Percentiles rank a stretch among this genome's conserved stretches.
phyloP scores from a whole-genome alignment of 92 coral and sea anemone genomes.

The Zoanthus gigantus region DNA sequence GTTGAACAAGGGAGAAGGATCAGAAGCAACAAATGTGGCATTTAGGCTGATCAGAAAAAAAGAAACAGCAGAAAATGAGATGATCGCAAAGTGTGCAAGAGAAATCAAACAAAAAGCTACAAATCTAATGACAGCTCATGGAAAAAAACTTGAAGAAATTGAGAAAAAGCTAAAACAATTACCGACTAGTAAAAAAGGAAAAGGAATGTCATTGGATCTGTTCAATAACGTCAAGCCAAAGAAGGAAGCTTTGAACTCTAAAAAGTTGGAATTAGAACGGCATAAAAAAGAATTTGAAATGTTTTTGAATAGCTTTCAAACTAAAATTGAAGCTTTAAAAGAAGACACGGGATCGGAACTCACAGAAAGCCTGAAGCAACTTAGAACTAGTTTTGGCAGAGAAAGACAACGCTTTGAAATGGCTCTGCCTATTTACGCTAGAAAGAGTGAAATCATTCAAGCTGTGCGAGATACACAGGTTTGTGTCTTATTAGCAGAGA shows the following conservation, averaged over 20 bases:
- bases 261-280: slow-evolving; percentile 61
- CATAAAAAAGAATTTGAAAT: slow-evolving; percentile 62
- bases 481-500: slow-evolving; percentile 86
- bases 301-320: slow-evolving; percentile 43
- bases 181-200: slow-evolving; percentile 30
- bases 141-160: slow-evolving; percentile 26
- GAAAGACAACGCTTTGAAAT: slow-evolving; percentile 71
- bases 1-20: not conserved
- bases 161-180: slow-evolving; percentile 4
- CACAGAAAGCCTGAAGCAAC: slow-evolving; percentile 26
- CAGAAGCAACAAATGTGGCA: slow-evolving; percentile 16
- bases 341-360: slow-evolving; percentile 12
- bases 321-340: slow-evolving; percentile 32
- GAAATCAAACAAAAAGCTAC: slow-evolving; percentile 40
- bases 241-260: slow-evolving; percentile 61
- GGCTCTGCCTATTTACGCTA: slow-evolving; percentile 92
- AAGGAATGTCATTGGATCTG: slow-evolving; percentile 49
- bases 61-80: not conserved
- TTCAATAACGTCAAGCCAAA: slow-evolving; percentile 52
- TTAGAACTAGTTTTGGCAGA: slow-evolving; percentile 62
- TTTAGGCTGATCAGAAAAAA: slow-evolving; percentile 28
- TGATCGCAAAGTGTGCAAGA: slow-evolving; percentile 19
- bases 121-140: slow-evolving; percentile 18
- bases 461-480: slow-evolving; percentile 76
- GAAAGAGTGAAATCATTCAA: slow-evolving; percentile 65